Percentiles rank a stretch among this genome's conserved stretches.
phyloP scores from a whole-genome alignment of 2,113 vertebrate genomes.

The Nannobrachium achirus region DNA sequence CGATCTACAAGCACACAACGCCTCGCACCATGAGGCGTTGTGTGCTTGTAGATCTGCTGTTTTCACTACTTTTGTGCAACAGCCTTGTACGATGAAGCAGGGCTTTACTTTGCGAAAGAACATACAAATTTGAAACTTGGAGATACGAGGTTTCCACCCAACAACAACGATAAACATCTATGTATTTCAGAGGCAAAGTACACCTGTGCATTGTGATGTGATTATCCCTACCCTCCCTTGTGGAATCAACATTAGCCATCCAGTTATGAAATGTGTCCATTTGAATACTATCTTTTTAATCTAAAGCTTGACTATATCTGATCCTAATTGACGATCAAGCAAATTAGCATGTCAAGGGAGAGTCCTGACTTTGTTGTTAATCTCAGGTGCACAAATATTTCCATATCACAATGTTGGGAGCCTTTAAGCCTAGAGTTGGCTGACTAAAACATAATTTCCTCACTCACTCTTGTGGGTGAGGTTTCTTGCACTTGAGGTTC shows the following conservation, averaged over 20 bases:
- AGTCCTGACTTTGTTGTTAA: not conserved
- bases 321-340: conserved; percentile 67
- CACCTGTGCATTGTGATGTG: conserved; percentile 80
- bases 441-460: conserved; percentile 23
- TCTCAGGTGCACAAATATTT: not conserved
- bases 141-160: too few relatives aligned
- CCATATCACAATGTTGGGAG: not conserved
- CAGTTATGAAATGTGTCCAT: conserved; percentile 77
- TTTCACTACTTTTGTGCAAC: too few relatives aligned
- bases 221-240: conserved; percentile 84
- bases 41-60: too few relatives aligned
- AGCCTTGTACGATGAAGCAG: too few relatives aligned
- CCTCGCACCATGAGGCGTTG: too few relatives aligned
- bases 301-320: conserved; percentile 74
- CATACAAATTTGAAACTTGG: too few relatives aligned
- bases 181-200: conserved; percentile 77
- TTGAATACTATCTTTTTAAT: conserved; percentile 77
- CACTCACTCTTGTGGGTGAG: conserved; percentile 12
- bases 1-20: too few relatives aligned
- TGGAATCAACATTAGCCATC: conserved; percentile 79
- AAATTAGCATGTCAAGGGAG: conserved; percentile 36
- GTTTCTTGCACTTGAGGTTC: conserved; percentile 28
- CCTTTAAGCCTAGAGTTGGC: conserved; percentile 1
- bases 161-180: conserved; percentile 84
- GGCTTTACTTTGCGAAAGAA: too few relatives aligned